Base-by-base conservation (phyloP, 1,140 invertebrate genomes). In the Mercenaria mercenaria region DNA sequence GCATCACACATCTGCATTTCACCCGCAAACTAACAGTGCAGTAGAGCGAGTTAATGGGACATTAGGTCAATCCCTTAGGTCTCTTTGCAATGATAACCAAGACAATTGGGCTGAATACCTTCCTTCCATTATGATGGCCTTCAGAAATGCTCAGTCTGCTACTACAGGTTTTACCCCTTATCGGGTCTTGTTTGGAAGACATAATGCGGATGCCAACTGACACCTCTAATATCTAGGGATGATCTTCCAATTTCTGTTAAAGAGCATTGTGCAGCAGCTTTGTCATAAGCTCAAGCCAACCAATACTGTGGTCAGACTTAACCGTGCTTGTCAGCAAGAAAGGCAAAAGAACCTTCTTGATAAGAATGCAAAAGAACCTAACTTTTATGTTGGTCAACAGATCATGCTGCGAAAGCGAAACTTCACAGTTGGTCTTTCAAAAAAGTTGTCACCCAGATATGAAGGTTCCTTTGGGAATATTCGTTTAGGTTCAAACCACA, bases 1-100 rank as follows among this genome's bases (percentile, higher is more conserved):
- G 32, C 89, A 91, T 23, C 47, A 86, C 43, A 91, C 92, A 43
- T 90, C 85, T 18, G 41, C 39, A 91, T 93, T 88, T 77, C 90
- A 93, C 82, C 92, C 91, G 18, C 80, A 91, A 69, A 80, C 77
- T 29, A 93, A 93, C 41, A 26, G 84, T 56, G 50, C 83, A 50
- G 91, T 86, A 83, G 90, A 91, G 61, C 64, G 88, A 59, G 29
- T 47, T 6, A 85, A 81, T 59, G 81, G 6, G 8, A 74, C 59
- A 39, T 29, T 90, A 26, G 80, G 34, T 20, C 77, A 90, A 81
- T 32, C 83, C 18, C 32, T 90, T 39, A 50, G 88, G 32, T 26
- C 50, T 8, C 82, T 84, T 67, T 26, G 26, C 32, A 47, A n/a
- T 59, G 88, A 74, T 81, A 41, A 91, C 37, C 80, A 88, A 69